These are phyloP conservation scores for Cryptoblepharus egeriae DNA, from an alignment of 2,797 vertebrate species.

Conservation along the genomic window DNA sequence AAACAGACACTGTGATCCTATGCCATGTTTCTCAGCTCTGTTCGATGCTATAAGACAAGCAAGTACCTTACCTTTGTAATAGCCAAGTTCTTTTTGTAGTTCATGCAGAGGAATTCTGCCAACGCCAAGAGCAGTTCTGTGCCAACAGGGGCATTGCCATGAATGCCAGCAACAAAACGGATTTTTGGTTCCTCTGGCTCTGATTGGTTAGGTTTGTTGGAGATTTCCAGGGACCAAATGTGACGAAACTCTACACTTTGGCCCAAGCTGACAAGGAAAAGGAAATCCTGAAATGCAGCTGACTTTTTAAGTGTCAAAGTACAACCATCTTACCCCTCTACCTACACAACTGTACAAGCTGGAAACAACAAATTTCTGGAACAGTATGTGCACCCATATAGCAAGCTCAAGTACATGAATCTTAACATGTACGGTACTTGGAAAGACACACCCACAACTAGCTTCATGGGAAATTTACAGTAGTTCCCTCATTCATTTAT, in stretches of 20 bases:
- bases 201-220: conserved; percentile 87
- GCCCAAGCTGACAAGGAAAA: conserved; percentile 83
- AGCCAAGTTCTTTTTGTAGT: conserved; percentile 91
- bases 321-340: neutral
- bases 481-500: neutral
- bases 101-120: conserved; percentile 92
- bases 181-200: conserved; percentile 94
- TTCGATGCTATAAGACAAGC: too few relatives aligned
- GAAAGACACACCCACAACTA: neutral
- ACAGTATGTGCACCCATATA: too few relatives aligned
- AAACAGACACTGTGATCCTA: too few relatives aligned
- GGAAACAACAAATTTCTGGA: neutral
- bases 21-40: too few relatives aligned
- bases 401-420: neutral
- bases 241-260: conserved; percentile 90
- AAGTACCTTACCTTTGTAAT: conserved; percentile 87
- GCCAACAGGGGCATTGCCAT: conserved; percentile 94
- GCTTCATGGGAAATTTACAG: neutral
- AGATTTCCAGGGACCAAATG: conserved; percentile 95
- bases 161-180: conserved; percentile 92
- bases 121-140: conserved; percentile 94
- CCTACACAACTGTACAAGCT: neutral
- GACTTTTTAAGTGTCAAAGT: neutral
- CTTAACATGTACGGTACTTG: neutral
- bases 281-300: conserved; percentile 15